Evolutionary conservation across 2,113 vertebrate species (phyloP).

Genomic region (Pardalotus punctatus): DNA sequence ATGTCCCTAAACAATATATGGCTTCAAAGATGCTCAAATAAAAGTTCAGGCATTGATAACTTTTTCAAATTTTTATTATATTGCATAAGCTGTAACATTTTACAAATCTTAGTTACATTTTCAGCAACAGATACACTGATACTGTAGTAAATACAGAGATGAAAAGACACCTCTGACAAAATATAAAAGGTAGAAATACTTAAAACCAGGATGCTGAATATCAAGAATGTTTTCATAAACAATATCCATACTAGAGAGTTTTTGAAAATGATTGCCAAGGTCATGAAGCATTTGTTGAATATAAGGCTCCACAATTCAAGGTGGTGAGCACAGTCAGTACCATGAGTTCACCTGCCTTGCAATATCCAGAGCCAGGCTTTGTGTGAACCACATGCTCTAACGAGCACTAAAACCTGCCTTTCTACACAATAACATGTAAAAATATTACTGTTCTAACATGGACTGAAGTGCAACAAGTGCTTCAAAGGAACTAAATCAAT

Average conservation of each 20-base stretch:
- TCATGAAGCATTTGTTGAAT: not conserved
- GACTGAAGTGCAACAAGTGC: slow-evolving; percentile 58
- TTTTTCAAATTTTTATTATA: slow-evolving; percentile 68
- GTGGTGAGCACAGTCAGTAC: not conserved
- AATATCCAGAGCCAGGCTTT: not conserved
- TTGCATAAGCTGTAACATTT: slow-evolving; percentile 69
- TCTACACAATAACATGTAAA: slow-evolving; percentile 42
- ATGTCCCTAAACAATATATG: not conserved
- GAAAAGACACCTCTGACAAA: slow-evolving; percentile 61
- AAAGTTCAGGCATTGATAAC: not conserved
- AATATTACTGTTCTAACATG: slow-evolving; percentile 27
- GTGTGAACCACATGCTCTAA: not conserved
- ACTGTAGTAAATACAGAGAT: slow-evolving; percentile 66
- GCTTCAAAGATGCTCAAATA: not conserved
- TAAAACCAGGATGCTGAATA: slow-evolving; percentile 32
- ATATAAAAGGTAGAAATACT: slow-evolving; percentile 71
- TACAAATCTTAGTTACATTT: slow-evolving; percentile 71
- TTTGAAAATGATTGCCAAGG: slow-evolving; percentile 17
- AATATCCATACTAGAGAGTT: not conserved
- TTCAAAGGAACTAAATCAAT: slow-evolving; percentile 23
- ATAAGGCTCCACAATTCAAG: not conserved
- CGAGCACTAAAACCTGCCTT: slow-evolving; percentile 10
- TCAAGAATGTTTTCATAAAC: slow-evolving; percentile 15
- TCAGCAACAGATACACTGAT: slow-evolving; percentile 65
- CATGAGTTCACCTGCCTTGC: not conserved